A percentile compares a stretch with the other conserved stretches of the same genome.
Evolutionary conservation across 2,888 invertebrate species (phyloP).

Genomic region (Drosophila anomalipes): DNA sequence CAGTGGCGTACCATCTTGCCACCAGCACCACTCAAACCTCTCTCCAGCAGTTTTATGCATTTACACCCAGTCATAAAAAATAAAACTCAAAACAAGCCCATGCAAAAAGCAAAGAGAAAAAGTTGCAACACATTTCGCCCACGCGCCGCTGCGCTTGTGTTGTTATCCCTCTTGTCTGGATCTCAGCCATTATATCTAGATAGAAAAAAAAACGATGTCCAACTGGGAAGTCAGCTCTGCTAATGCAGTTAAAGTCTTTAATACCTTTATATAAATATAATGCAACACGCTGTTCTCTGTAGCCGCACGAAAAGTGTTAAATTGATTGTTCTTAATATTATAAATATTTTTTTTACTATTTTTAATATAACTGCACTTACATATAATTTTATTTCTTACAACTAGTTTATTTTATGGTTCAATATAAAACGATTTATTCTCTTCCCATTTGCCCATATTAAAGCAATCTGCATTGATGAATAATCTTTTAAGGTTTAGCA

Average conservation of each 20-base stretch:
- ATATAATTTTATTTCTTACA: neutral
- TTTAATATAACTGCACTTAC: neutral
- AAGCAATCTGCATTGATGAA: conserved; percentile 22
- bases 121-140: conserved; percentile 63
- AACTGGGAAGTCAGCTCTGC: conserved; percentile 31
- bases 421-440: neutral
- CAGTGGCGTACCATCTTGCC: conserved; percentile 17
- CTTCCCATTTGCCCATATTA: neutral
- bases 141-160: conserved; percentile 58
- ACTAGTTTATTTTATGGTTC: conserved; percentile 1
- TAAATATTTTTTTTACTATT: neutral
- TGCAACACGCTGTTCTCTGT: neutral
- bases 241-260: conserved; percentile 16
- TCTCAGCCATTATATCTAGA: conserved; percentile 20
- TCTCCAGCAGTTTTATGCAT: conserved; percentile 69
- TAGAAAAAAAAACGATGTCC: conserved; percentile 15
- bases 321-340: conserved; percentile 6
- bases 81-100: conserved; percentile 52
- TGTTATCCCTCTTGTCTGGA: conserved; percentile 45
- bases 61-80: conserved; percentile 65
- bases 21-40: conserved; percentile 15
- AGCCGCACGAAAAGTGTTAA: conserved; percentile 1
- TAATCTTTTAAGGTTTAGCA: conserved; percentile 19
- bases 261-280: conserved; percentile 26
- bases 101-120: conserved; percentile 48